These are phyloP conservation scores for Mesoligia furuncula DNA, from an alignment of 2,888 invertebrate genomes.

Conservation along the genomic window DNA sequence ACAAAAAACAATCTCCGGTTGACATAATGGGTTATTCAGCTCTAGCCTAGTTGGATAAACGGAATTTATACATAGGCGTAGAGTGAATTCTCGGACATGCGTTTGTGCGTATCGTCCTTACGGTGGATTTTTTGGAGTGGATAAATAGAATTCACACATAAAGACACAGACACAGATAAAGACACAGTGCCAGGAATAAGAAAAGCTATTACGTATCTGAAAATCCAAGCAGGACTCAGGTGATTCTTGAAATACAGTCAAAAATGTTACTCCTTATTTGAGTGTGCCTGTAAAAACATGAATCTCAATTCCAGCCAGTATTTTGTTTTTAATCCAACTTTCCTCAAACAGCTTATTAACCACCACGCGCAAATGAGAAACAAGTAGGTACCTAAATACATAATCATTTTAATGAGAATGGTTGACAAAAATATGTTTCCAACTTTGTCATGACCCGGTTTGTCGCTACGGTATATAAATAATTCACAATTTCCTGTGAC, in stretches of 20 bases:
- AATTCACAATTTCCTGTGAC: slow-evolving; percentile 50
- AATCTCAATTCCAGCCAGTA: not conserved
- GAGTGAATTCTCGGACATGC: not conserved
- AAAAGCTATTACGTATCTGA: not conserved
- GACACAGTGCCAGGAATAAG: not conserved
- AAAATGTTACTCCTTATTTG: not conserved
- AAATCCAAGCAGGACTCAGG: not conserved
- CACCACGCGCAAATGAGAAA: slow-evolving; percentile 19
- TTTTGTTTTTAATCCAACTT: slow-evolving; percentile 4
- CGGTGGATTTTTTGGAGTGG: not conserved
- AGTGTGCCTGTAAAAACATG: not conserved
- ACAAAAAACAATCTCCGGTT: not conserved
- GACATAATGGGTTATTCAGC: too few species aligned
- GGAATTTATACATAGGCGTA: too few species aligned
- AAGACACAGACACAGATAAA: too few species aligned
- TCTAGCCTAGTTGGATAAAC: not conserved
- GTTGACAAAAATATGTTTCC: slow-evolving; percentile 29
- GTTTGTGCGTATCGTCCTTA: not conserved
- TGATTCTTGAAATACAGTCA: not conserved
- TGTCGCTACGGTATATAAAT: slow-evolving; percentile 23
- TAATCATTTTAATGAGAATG: slow-evolving; percentile 41
- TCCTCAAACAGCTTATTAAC: slow-evolving; percentile 3
- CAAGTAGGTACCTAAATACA: not conserved
- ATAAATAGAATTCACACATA: not conserved
- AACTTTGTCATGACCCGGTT: slow-evolving; percentile 34